Evolutionary conservation across 2,113 vertebrate genomes (phyloP).

Genomic region (Indicator indicator): DNA sequence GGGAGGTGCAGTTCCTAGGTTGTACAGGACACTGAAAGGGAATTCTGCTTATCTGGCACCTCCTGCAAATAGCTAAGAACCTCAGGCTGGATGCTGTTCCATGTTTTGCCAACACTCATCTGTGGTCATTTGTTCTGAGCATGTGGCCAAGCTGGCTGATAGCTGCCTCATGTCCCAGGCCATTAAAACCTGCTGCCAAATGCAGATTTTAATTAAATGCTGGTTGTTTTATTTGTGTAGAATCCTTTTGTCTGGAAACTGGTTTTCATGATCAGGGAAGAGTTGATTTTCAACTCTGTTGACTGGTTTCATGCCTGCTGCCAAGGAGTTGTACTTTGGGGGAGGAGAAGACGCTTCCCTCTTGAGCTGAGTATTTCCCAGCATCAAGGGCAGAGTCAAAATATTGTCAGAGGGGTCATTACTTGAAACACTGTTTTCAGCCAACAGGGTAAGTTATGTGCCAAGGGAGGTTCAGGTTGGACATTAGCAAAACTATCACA

Average conservation of each 20-base stretch:
- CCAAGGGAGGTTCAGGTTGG: too few species aligned
- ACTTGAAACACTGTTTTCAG: neutral
- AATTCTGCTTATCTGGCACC: neutral
- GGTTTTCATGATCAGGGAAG: neutral
- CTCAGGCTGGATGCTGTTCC: neutral
- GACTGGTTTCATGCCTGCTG: neutral
- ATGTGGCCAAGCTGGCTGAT: neutral
- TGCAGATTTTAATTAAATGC: conserved; percentile 26
- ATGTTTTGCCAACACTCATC: neutral
- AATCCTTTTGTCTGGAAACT: neutral
- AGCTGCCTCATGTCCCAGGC: neutral
- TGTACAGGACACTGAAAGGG: neutral
- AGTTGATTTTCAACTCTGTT: neutral
- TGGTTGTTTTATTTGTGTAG: neutral
- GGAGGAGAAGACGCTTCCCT: neutral
- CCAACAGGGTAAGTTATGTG: neutral
- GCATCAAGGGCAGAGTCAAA: neutral
- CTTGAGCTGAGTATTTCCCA: neutral
- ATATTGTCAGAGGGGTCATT: neutral
- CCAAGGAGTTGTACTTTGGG: neutral
- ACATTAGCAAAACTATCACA: too few species aligned
- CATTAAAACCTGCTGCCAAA: neutral
- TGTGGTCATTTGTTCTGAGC: neutral
- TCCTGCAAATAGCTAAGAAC: neutral
- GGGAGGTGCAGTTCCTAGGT: neutral